Evolutionary conservation across 2,113 vertebrate species (phyloP).

Genomic region (Upupa epops): DNA sequence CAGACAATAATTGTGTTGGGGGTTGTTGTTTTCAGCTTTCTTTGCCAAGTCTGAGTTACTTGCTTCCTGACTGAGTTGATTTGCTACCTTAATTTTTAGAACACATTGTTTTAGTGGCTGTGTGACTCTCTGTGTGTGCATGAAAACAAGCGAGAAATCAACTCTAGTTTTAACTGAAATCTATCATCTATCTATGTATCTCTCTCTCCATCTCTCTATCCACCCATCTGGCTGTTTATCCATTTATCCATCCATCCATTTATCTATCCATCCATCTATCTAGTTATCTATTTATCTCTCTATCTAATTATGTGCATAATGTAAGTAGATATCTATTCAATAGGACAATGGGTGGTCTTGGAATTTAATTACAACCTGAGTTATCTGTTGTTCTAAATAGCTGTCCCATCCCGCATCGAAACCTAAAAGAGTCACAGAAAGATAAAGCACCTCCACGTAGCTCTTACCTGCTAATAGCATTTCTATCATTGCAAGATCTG

Average conservation of each 20-base stretch:
- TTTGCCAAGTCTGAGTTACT: not conserved
- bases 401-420: not conserved
- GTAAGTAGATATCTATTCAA: not conserved
- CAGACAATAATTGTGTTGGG: not conserved
- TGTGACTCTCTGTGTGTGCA: not conserved
- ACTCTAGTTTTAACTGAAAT: not conserved
- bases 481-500: slow-evolving; percentile 30
- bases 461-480: not conserved
- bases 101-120: not conserved
- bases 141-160: not conserved
- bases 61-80: not conserved
- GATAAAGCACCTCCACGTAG: not conserved
- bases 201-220: not conserved
- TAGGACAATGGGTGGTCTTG: not conserved
- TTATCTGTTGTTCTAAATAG: not conserved
- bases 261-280: not conserved
- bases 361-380: not conserved
- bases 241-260: no score
- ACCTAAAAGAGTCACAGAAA: not conserved
- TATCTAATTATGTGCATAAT: not conserved
- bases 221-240: no score
- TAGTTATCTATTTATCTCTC: not conserved
- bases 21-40: not conserved
- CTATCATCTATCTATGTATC: not conserved
- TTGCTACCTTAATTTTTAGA: slow-evolving; percentile 8